Base-by-base conservation (phyloP, 2,888 invertebrate species). In the Cataglyphis livida region DNA sequence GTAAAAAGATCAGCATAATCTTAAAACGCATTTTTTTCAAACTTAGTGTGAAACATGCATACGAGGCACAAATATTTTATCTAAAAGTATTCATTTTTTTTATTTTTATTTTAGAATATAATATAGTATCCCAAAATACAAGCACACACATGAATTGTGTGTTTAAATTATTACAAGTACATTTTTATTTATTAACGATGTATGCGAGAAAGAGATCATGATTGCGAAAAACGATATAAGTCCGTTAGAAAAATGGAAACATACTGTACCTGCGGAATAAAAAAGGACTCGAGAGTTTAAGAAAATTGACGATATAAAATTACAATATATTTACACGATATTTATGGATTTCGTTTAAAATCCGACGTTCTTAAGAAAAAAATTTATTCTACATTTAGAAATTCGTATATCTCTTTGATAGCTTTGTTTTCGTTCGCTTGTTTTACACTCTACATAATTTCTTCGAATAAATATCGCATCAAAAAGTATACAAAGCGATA, bases 191-290 rank as follows among this genome's bases (percentile, higher is more conserved):
- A 82, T 83, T 85, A 84, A 79, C 51, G 83, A 83, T 82, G 12
- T 35, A 85, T 87, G 76, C 59, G 57, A 85, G 32, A 82, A 48
- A 81, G 70, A 81, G 70, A 83, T 81, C 59, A 82, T 83, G 70
- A 41, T 79, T 74, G 81, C 83, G 76, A 81, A 81, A 70, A 76
- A 79, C 75, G 48, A 59, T 76, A 75, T 59, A 68, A 89, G 66
- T 54, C 79, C 57, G 82, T 57, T 86, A 85, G 71, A 84, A 81
- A 85, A 81, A 32, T 61, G 54, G 75, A 83, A 85, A 83, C 86
- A 79, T 87, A 73, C 81, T 86, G 88, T 89, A 88, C 88, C 88
- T 89, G 87, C 82, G 82, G 44, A 70, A 68, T 12, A 54, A 76
- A 28, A 59, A 59, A 41, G 25, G 12, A 78, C 44, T 66, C 25